Evolutionary conservation across 2,113 vertebrate species (phyloP).

Genomic region (Scytalopus superciliaris): DNA sequence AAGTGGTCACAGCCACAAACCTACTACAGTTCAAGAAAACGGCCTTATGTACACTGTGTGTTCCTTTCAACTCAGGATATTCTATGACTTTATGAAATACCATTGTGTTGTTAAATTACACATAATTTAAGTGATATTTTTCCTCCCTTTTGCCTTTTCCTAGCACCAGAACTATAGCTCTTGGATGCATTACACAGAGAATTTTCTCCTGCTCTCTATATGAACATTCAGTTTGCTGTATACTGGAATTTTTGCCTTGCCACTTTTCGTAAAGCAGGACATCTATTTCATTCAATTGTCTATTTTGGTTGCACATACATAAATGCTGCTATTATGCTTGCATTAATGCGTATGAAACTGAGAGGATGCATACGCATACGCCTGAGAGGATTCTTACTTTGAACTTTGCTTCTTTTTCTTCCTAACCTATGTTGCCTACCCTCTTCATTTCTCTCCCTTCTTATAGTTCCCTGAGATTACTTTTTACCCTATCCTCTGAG

Average conservation of each 20-base stretch:
- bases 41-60: too few species aligned
- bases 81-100: background rate
- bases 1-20: background rate
- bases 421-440: background rate
- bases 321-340: background rate
- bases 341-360: background rate
- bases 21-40: background rate
- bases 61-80: background rate
- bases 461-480: background rate
- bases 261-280: background rate
- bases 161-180: background rate
- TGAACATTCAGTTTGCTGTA: background rate
- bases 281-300: background rate
- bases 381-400: background rate
- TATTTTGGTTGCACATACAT: background rate
- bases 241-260: background rate
- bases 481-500: background rate
- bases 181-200: slow-evolving; percentile 25
- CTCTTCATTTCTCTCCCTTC: background rate
- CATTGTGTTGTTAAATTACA: slow-evolving; percentile 15
- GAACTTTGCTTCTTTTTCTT: background rate
- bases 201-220: slow-evolving; percentile 13
- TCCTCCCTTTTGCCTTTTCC: background rate
- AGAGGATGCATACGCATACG: too few species aligned
- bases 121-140: slow-evolving; percentile 29